Conservation (phyloP, 2,113 vertebrate genomes). For the Menura novaehollandiae region DNA sequence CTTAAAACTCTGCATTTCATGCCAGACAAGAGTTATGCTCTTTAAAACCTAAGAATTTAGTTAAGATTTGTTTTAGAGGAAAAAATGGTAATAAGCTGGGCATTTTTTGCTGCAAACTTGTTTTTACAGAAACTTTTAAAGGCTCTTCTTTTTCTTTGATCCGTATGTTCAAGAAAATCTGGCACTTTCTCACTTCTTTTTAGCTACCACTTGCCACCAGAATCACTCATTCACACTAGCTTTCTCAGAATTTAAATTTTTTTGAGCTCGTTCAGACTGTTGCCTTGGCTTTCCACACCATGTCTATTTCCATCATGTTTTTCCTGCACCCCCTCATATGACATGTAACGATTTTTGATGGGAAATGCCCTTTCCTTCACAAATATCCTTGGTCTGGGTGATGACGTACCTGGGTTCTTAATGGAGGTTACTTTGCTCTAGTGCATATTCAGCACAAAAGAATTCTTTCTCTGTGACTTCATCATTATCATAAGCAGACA, state of each 20-base stretch:
- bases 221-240: not conserved
- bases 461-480: not conserved
- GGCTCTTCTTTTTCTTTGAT: not conserved
- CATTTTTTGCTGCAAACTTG: not conserved
- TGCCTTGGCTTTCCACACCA: not conserved
- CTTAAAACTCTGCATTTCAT: not conserved
- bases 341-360: not conserved
- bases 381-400: not conserved
- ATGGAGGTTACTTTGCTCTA: not conserved
- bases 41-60: not conserved
- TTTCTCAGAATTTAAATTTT: not conserved
- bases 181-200: not conserved
- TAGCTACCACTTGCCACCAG: not conserved
- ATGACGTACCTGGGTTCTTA: not conserved
- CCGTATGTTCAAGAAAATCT: not conserved
- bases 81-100: not conserved
- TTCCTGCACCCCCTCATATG: not conserved
- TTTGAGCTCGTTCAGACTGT: not conserved
- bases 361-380: not conserved
- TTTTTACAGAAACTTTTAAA: not conserved
- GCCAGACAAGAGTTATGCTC: not conserved
- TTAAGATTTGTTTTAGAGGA: not conserved
- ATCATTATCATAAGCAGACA: not conserved
- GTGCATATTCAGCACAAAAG: not conserved
- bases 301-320: not conserved